These are phyloP conservation scores for Ageneiosus marmoratus DNA, from an alignment of 2,113 vertebrate species.

Conservation along the genomic window DNA sequence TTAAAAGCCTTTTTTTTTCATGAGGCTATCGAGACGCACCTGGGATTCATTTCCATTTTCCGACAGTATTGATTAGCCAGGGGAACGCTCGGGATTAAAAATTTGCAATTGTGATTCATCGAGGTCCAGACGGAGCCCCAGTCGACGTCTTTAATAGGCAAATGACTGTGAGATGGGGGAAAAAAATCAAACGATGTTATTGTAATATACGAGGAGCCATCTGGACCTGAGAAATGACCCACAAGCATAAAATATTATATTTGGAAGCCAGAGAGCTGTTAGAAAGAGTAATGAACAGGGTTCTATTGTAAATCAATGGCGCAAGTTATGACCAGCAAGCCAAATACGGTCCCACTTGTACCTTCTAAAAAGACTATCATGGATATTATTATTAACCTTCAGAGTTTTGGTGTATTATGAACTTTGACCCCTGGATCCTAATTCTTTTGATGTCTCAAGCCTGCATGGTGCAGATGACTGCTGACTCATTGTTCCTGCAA, in stretches of 20 bases:
- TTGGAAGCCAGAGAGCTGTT: constrained; percentile 5
- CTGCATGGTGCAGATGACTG: neutral
- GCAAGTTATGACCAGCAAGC: neutral
- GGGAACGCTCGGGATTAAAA: constrained; percentile 10
- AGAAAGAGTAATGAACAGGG: constrained; percentile 7
- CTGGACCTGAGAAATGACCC: constrained; percentile 20
- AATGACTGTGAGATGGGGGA: neutral
- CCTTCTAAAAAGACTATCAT: neutral
- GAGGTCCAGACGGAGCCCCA: neutral
- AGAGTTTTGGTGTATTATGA: neutral
- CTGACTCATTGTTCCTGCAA: neutral
- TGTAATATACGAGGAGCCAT: constrained; percentile 24
- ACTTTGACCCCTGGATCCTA: neutral
- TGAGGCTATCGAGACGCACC: neutral
- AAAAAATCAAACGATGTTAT: neutral
- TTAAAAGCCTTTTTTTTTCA: neutral
- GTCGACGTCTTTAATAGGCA: neutral
- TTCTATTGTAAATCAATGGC: constrained; percentile 7
- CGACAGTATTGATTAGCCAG: neutral
- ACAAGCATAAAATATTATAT: constrained; percentile 20
- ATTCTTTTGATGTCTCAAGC: neutral
- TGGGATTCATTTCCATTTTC: constrained; percentile 23
- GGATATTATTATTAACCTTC: neutral
- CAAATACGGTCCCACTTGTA: neutral
- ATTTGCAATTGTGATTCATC: constrained; percentile 14